These are phyloP conservation scores for Theodoxus fluviatilis DNA, from an alignment of 2,888 invertebrate species.

Conservation along the genomic window DNA sequence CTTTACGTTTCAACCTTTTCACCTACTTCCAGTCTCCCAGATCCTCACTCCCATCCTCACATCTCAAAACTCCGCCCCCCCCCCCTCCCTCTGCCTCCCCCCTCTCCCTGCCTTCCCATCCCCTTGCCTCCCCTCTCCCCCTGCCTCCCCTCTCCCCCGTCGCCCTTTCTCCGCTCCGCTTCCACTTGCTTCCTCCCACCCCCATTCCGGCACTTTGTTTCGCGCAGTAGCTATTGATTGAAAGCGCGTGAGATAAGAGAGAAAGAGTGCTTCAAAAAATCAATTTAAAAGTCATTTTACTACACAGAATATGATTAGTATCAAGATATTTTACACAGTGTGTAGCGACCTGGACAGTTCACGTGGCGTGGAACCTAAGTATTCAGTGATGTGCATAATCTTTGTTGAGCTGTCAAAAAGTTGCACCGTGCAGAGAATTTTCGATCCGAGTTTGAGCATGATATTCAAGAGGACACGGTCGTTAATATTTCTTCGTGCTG, in stretches of 20 bases:
- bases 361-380: too few relatives aligned
- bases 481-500: too few relatives aligned
- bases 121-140: background rate
- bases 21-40: too few relatives aligned
- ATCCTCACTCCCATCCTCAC: background rate
- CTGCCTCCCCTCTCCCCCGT: constrained; percentile 3
- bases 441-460: too few relatives aligned
- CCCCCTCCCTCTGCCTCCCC: background rate
- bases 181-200: background rate
- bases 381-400: too few relatives aligned
- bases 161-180: background rate
- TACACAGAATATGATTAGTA: too few relatives aligned
- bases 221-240: background rate
- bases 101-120: background rate
- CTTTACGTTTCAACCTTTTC: too few relatives aligned
- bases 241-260: constrained; percentile 7
- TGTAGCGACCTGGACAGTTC: too few relatives aligned
- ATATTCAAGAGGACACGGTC: too few relatives aligned
- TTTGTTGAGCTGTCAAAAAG: too few relatives aligned
- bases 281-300: background rate
- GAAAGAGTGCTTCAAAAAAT: background rate
- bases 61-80: background rate
- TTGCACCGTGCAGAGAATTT: too few relatives aligned
- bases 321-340: too few relatives aligned
- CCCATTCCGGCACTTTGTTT: background rate